phyloP scores from a whole-genome alignment of 2,797 vertebrate genomes.

The Nyctibius grandis region DNA sequence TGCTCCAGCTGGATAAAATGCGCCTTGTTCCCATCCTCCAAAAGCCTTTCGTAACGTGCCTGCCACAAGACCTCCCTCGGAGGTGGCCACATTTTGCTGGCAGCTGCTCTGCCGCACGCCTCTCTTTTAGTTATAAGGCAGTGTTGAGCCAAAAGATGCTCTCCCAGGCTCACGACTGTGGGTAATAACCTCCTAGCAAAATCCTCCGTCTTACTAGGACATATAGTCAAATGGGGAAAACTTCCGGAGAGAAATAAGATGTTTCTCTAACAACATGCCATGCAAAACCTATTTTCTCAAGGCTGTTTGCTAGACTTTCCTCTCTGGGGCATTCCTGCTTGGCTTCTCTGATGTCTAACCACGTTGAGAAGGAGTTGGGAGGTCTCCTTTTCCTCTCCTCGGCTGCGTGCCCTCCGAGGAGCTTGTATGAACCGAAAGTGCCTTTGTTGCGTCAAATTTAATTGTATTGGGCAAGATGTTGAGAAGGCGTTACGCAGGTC shows the following conservation, averaged over 20 bases:
- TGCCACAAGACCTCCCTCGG: no score
- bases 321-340: neutral
- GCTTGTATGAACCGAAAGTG: neutral
- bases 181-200: neutral
- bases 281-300: rapidly evolving
- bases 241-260: neutral
- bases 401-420: neutral
- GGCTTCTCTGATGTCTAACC: neutral
- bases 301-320: neutral
- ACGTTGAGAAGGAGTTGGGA: rapidly evolving
- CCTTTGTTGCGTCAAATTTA: neutral
- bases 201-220: neutral
- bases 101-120: rapidly evolving
- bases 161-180: neutral
- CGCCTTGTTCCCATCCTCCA: neutral
- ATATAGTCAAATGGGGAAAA: neutral
- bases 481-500: neutral
- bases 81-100: neutral
- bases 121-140: neutral
- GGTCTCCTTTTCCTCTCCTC: neutral
- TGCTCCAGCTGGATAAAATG: neutral
- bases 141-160: rapidly evolving
- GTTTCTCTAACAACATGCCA: neutral
- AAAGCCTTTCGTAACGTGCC: rapidly evolving
- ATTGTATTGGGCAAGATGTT: neutral